A percentile compares a stretch with the other conserved stretches of the same genome.
phyloP scores from a whole-genome alignment of 2,888 invertebrate species.

The Synergus laeviventris region DNA sequence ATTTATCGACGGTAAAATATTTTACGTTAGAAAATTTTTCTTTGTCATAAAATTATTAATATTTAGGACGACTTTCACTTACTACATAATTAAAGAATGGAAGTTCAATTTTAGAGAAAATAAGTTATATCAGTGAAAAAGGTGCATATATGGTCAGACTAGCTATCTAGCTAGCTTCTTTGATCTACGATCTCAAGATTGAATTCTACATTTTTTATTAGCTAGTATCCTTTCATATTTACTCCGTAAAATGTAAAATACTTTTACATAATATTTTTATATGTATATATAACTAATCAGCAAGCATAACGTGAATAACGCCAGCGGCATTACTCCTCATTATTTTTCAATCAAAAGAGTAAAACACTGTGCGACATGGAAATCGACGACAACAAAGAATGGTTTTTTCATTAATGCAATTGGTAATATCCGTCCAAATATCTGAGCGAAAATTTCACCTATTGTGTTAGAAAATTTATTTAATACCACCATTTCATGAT shows the following conservation, averaged over 20 bases:
- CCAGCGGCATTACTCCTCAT: background rate
- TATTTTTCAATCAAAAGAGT: background rate
- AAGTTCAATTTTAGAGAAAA: too few relatives aligned
- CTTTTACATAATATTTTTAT: background rate
- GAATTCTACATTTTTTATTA: background rate
- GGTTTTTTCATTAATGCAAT: background rate
- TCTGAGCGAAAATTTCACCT: background rate
- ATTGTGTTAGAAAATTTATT: background rate
- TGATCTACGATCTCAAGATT: too few relatives aligned
- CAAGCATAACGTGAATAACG: background rate
- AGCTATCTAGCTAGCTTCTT: too few relatives aligned
- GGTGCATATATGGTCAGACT: too few relatives aligned
- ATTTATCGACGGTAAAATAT: too few relatives aligned
- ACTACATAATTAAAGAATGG: too few relatives aligned
- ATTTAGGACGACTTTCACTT: too few relatives aligned
- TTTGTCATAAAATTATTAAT: too few relatives aligned
- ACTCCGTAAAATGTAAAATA: background rate
- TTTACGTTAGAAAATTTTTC: too few relatives aligned
- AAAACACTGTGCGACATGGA: background rate
- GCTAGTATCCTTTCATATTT: background rate
- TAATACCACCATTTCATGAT: background rate
- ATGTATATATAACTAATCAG: background rate
- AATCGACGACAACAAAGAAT: background rate
- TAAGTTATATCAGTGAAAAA: too few relatives aligned
- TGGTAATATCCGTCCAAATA: background rate